Evolutionary conservation across 1,140 invertebrate genomes (phyloP).

Genomic region (Aphis gossypii): DNA sequence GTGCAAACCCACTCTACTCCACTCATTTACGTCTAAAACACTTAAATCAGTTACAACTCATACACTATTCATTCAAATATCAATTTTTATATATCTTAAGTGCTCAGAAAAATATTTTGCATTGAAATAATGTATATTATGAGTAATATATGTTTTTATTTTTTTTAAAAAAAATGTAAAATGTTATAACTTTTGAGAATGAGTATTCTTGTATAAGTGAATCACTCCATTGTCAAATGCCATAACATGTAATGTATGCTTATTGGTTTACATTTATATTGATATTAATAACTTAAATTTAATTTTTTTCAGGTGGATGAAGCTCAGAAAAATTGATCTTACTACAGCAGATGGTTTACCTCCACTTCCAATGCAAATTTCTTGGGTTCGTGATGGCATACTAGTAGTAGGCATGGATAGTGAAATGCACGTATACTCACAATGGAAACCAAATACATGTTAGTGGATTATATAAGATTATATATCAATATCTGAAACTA

Average conservation of each 20-base stretch:
- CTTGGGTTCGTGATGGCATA: constrained; percentile 97
- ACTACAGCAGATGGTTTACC: constrained; percentile 94
- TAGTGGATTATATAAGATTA: constrained; percentile 48
- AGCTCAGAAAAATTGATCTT: constrained; percentile 87
- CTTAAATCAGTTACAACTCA: not conserved
- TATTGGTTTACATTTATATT: constrained; percentile 59
- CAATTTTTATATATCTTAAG: not conserved
- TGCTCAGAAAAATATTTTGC: not conserved
- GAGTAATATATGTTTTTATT: not conserved
- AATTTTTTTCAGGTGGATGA: constrained; percentile 81
- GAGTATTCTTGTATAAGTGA: too few relatives aligned
- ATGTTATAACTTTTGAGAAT: too few relatives aligned
- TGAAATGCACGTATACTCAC: constrained; percentile 99
- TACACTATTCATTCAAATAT: not conserved
- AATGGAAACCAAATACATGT: constrained; percentile 84
- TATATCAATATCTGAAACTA: not conserved
- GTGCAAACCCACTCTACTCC: not conserved
- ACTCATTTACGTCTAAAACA: not conserved
- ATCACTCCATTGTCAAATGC: too few relatives aligned
- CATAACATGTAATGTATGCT: not conserved
- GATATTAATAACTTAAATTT: constrained; percentile 8
- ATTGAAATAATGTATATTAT: not conserved
- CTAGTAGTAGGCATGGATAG: constrained; percentile 99
- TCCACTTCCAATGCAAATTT: constrained; percentile 96
- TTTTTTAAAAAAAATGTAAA: too few relatives aligned